Conservation (phyloP, 2,113 vertebrate species). For the Eulemur macaco region DNA sequence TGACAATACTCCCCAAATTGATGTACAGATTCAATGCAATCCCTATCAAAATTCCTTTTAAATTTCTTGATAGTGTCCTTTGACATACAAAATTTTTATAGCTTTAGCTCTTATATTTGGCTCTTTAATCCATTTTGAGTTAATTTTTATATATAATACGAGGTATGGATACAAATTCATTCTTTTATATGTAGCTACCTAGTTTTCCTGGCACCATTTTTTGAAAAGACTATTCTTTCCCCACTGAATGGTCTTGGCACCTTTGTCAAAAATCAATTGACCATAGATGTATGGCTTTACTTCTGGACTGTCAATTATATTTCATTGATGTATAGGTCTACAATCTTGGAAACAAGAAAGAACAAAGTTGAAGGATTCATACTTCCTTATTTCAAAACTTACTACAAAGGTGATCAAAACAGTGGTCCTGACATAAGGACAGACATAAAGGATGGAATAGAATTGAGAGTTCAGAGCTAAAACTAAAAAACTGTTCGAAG, state of each 20-base stretch:
- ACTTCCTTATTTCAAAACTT: not conserved
- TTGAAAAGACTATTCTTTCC: not conserved
- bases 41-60: not conserved
- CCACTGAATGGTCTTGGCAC: not conserved
- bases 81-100: not conserved
- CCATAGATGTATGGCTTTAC: not conserved
- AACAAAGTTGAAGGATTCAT: not conserved
- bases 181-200: not conserved
- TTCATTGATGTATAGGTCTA: not conserved
- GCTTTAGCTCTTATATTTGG: not conserved
- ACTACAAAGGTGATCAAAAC: not conserved
- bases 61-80: not conserved
- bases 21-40: not conserved
- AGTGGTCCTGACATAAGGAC: not conserved
- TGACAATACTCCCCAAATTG: not conserved
- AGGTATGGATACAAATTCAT: not conserved
- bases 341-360: not conserved
- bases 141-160: not conserved
- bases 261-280: not conserved
- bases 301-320: not conserved
- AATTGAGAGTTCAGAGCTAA: not conserved
- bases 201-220: not conserved
- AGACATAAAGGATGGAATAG: not conserved
- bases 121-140: not conserved
- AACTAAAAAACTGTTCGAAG: too few species aligned